phyloP scores from a whole-genome alignment of 1,140 invertebrate species.

The Rhagoletis zephyria region DNA sequence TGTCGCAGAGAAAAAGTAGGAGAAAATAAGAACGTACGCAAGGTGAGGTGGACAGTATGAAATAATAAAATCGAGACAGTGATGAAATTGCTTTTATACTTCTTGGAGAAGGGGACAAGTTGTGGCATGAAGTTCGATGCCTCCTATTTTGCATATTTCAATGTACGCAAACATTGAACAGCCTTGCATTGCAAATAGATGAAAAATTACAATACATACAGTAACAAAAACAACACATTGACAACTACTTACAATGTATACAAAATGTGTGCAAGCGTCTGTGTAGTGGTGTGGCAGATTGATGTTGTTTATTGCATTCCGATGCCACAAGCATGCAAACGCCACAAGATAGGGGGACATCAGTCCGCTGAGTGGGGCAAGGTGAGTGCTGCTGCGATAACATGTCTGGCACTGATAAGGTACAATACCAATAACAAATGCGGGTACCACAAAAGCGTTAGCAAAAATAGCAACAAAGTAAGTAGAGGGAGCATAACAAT shows the following conservation, averaged over 20 bases:
- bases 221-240: slow-evolving; percentile 31
- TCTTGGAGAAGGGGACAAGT: slow-evolving; percentile 5
- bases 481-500: not conserved
- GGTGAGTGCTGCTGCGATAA: slow-evolving; percentile 32
- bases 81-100: slow-evolving; percentile 37
- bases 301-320: slow-evolving; percentile 51
- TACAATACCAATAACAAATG: slow-evolving; percentile 42
- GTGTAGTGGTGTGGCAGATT: slow-evolving; percentile 13
- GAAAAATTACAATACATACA: slow-evolving; percentile 37
- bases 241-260: slow-evolving; percentile 7
- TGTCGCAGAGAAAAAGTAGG: not conserved
- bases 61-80: slow-evolving; percentile 33
- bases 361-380: not conserved
- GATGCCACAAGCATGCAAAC: not conserved
- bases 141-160: slow-evolving; percentile 35
- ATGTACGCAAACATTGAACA: slow-evolving; percentile 9
- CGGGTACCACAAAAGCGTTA: not conserved
- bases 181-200: not conserved
- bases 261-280: slow-evolving; percentile 3
- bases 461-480: slow-evolving; percentile 30
- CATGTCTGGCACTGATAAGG: slow-evolving; percentile 48
- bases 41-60: not conserved
- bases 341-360: not conserved
- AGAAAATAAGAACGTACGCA: not conserved
- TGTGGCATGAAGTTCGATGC: slow-evolving; percentile 16